A percentile compares a stretch with the other conserved stretches of the same genome.
phyloP scores from a whole-genome alignment of 2,113 vertebrate genomes.

The Nyctibius bracteatus region DNA sequence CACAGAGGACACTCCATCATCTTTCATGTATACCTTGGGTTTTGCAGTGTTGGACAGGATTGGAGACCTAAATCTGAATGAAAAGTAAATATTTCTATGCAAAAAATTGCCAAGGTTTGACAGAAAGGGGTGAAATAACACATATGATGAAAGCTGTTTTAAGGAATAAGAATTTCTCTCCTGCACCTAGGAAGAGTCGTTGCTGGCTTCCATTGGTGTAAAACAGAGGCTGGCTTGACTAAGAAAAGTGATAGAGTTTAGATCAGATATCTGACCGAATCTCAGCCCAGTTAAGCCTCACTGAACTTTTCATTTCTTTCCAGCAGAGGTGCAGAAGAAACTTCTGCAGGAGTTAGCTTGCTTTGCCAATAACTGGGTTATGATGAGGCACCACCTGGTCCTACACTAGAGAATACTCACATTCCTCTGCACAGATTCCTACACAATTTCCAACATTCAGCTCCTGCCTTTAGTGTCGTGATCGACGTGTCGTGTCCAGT shows the following conservation, averaged over 20 bases:
- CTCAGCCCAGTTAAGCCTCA: not conserved
- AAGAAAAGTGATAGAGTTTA: not conserved
- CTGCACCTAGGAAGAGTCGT: not conserved
- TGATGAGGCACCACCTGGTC: not conserved
- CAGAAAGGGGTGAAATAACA: not conserved
- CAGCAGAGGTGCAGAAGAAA: not conserved
- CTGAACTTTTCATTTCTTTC: not conserved
- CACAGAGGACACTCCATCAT: not conserved
- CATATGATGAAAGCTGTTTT: not conserved
- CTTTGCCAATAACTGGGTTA: not conserved
- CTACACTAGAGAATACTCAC: rapidly evolving
- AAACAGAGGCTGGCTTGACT: not conserved
- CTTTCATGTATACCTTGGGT: not conserved
- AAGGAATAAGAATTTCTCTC: not conserved
- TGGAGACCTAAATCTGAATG: not conserved
- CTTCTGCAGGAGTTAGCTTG: not conserved
- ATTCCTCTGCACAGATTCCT: not conserved
- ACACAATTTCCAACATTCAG: not conserved
- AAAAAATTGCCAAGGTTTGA: not conserved
- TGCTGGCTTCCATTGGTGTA: not conserved
- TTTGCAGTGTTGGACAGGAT: not conserved
- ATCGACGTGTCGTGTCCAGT: not conserved
- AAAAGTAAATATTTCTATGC: not conserved
- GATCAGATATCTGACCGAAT: not conserved
- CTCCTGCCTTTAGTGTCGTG: not conserved